Conservation (phyloP, 1,140 invertebrate genomes). For the Lamellibrachia luymesi region DNA sequence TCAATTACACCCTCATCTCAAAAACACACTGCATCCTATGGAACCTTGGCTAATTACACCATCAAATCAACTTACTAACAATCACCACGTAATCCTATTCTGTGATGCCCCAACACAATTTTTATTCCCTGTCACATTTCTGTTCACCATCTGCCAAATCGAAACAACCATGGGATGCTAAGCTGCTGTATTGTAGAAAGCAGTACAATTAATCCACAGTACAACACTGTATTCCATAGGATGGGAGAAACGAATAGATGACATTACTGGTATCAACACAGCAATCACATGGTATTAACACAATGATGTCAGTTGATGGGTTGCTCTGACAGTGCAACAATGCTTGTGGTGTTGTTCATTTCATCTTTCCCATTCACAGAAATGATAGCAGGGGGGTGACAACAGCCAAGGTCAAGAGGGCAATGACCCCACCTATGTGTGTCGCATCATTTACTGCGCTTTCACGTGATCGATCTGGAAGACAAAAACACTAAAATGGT, state of each 20-base stretch:
- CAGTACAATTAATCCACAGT: background rate
- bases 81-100: background rate
- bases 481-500: background rate
- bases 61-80: background rate
- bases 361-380: background rate
- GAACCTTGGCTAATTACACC: background rate
- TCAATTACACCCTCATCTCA: background rate
- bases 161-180: background rate
- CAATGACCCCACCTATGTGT: background rate
- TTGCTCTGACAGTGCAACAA: background rate
- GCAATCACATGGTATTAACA: background rate
- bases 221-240: background rate
- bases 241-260: background rate
- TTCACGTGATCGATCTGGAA: background rate
- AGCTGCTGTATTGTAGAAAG: background rate
- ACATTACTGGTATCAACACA: background rate
- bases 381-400: background rate
- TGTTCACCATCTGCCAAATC: background rate
- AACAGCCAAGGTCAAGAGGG: background rate
- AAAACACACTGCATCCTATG: background rate
- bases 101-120: background rate
- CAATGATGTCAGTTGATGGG: background rate
- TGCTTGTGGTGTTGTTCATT: background rate
- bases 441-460: background rate
- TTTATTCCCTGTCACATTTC: background rate